A percentile compares a stretch with the other conserved stretches of the same genome.
phyloP scores from a whole-genome alignment of 2,113 vertebrate species.

The Hydropotes inermis region DNA sequence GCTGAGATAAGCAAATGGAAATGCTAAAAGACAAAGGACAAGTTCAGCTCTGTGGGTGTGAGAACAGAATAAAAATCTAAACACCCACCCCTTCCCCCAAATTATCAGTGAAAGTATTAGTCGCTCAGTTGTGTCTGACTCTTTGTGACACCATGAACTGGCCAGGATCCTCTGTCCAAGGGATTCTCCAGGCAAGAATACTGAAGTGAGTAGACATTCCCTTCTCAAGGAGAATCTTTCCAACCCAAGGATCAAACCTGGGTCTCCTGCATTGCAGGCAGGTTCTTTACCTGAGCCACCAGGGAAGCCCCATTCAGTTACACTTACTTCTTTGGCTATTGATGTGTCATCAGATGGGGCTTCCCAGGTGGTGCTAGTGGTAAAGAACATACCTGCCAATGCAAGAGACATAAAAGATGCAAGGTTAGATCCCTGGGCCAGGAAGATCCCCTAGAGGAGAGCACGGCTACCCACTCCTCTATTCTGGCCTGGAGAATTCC shows the following conservation, averaged over 20 bases:
- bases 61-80: not conserved
- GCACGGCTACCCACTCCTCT: not conserved
- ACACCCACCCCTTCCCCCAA: not conserved
- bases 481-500: not conserved
- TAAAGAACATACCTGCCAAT: not conserved
- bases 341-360: not conserved
- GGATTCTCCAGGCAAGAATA: not conserved
- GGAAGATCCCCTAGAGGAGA: not conserved
- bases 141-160: not conserved
- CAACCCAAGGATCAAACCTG: not conserved
- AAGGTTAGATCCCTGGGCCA: accelerated
- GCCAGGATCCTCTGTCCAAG: not conserved
- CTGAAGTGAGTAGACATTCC: not conserved
- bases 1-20: not conserved
- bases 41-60: not conserved
- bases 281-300: not conserved
- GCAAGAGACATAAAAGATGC: not conserved
- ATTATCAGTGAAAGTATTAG: not conserved
- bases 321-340: not conserved
- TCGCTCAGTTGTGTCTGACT: not conserved
- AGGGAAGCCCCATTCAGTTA: not conserved
- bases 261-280: not conserved
- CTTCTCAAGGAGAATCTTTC: not conserved
- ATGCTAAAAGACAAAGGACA: not conserved
- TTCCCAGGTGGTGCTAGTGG: not conserved